Percentiles rank a stretch among this genome's conserved stretches.
These are phyloP conservation scores for Drosophila setosimentum DNA, from an alignment of 2,888 invertebrate species.

Conservation along the genomic window DNA sequence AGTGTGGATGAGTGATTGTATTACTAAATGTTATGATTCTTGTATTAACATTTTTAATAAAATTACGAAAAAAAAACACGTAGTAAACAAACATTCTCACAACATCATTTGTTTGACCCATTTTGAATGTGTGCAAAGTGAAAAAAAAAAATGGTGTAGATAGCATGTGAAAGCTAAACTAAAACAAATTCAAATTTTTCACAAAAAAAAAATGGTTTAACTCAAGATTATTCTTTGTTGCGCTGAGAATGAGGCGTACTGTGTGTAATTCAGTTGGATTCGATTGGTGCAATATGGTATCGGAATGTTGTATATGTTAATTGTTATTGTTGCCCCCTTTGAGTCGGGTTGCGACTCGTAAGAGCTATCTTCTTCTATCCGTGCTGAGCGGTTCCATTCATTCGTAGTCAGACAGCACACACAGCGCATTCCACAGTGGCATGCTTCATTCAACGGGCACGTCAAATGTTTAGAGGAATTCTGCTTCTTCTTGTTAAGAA, in stretches of 20 bases:
- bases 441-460: slow-evolving; percentile 4
- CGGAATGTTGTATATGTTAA: slow-evolving; percentile 8
- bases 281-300: slow-evolving; percentile 14
- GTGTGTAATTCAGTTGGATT: neutral
- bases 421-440: slow-evolving; percentile 10
- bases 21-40: neutral
- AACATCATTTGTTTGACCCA: neutral
- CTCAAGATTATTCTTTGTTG: neutral
- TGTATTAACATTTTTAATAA: neutral
- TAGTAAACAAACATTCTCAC: neutral
- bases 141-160: neutral
- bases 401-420: slow-evolving; percentile 3
- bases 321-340: slow-evolving; percentile 11
- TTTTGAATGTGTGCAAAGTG: neutral
- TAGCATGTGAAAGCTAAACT: neutral
- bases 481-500: neutral
- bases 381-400: slow-evolving; percentile 6
- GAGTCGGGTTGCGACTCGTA: slow-evolving; percentile 1
- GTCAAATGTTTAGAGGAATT: slow-evolving; percentile 2
- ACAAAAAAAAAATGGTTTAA: neutral
- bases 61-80: neutral
- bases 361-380: neutral
- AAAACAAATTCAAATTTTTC: neutral
- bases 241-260: neutral
- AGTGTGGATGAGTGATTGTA: neutral